Evolutionary conservation across 2,113 vertebrate genomes (phyloP).

Genomic region (Fulica atra): DNA sequence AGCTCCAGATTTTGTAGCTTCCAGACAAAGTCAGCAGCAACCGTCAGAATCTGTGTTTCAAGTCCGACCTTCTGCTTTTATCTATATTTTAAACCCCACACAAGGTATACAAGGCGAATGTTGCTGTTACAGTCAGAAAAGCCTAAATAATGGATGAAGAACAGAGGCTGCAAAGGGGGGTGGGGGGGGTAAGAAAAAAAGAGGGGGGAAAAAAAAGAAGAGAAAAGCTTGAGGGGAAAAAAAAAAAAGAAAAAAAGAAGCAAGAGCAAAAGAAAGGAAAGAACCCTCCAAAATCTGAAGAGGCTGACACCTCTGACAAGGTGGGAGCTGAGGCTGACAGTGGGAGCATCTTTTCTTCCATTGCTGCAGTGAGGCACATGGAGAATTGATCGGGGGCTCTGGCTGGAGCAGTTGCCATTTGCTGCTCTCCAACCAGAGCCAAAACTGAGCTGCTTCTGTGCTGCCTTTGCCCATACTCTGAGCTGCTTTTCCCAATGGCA

Average conservation of each 20-base stretch:
- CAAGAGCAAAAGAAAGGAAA: background rate
- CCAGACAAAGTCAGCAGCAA: conserved; percentile 75
- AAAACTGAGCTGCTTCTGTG: fast-evolving
- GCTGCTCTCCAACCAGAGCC: background rate
- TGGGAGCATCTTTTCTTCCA: background rate
- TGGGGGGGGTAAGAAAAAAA: background rate
- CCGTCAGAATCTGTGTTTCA: conserved; percentile 81
- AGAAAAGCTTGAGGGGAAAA: background rate
- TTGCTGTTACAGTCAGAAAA: conserved; percentile 87
- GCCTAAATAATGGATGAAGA: conserved; percentile 89
- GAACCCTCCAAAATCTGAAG: background rate
- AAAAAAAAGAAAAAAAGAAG: background rate
- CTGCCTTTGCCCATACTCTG: background rate
- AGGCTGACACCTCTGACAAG: background rate
- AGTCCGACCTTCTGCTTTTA: conserved; percentile 93
- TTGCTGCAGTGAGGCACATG: fast-evolving
- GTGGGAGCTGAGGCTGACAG: background rate
- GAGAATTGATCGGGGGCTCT: background rate
- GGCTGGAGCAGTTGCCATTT: background rate
- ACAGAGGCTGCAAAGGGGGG: conserved; percentile 76
- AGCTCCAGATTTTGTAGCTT: conserved; percentile 70
- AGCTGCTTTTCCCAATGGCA: background rate
- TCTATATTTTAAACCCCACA: conserved; percentile 98
- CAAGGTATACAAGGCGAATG: conserved; percentile 90
- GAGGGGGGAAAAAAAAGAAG: background rate